Conservation (phyloP, 2,888 invertebrate genomes). For the Hyles lineata region DNA sequence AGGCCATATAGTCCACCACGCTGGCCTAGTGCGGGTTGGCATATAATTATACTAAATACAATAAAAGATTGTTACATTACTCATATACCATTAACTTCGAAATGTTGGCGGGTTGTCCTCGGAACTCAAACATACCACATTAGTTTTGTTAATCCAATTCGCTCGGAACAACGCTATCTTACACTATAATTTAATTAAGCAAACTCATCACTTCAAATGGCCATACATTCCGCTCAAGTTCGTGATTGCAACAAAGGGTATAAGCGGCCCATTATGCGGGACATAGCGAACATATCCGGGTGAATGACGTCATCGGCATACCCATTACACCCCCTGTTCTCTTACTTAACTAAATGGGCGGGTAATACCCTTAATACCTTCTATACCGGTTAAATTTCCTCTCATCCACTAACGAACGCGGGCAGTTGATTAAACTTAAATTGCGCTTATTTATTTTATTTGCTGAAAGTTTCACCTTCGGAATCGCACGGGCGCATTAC, state of each 20-base stretch:
- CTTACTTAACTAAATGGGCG: conserved; percentile 1
- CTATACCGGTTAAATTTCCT: not conserved
- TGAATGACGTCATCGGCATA: not conserved
- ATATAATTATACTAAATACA: too few species aligned
- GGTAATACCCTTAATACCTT: not conserved
- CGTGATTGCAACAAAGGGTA: conserved; percentile 2
- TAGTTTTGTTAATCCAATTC: too few species aligned
- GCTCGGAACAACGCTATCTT: too few species aligned
- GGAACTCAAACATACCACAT: too few species aligned
- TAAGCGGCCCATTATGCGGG: not conserved
- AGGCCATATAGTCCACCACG: too few species aligned
- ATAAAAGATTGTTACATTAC: too few species aligned
- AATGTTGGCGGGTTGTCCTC: too few species aligned
- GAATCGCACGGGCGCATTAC: not conserved
- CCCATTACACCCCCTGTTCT: not conserved
- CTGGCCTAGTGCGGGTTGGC: too few species aligned
- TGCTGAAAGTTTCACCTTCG: not conserved
- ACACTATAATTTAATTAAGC: too few species aligned
- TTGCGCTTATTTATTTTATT: not conserved
- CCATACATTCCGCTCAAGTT: not conserved
- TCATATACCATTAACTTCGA: too few species aligned
- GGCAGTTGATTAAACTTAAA: not conserved
- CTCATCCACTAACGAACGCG: not conserved
- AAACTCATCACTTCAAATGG: too few species aligned
- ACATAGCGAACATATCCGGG: not conserved